Percentiles rank a stretch among this genome's conserved stretches.
Conservation (phyloP, 2,888 invertebrate genomes). For the Chalcosyrphus nemorum region DNA sequence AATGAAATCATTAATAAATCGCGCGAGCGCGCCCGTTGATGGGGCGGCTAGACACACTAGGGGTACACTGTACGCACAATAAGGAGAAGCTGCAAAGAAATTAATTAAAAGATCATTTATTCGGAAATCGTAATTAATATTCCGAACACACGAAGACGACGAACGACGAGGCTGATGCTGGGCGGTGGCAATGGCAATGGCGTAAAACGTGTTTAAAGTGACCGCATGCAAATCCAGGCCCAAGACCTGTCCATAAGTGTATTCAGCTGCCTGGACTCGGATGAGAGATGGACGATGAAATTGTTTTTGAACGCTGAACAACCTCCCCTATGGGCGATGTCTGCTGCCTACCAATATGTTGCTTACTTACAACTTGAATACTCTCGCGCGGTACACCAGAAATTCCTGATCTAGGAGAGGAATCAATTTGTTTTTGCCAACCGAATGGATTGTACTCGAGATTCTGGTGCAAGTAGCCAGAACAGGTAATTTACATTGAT, state of each 20-base stretch:
- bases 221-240: constrained; percentile 65
- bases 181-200: constrained; percentile 39
- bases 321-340: constrained; percentile 54
- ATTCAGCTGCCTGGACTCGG: constrained; percentile 65
- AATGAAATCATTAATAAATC: constrained; percentile 72
- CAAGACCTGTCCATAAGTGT: constrained; percentile 64
- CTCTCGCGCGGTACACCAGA: constrained; percentile 38
- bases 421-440: constrained; percentile 67
- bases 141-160: constrained; percentile 64
- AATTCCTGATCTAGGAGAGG: constrained; percentile 67
- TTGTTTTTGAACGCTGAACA: constrained; percentile 69
- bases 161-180: constrained; percentile 27
- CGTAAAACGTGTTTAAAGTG: constrained; percentile 64
- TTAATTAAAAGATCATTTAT: constrained; percentile 74
- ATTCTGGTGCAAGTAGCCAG: constrained; percentile 47
- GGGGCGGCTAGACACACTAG: constrained; percentile 26
- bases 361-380: neutral
- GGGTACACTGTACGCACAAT: constrained; percentile 22
- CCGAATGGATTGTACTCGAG: constrained; percentile 35
- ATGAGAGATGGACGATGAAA: constrained; percentile 72
- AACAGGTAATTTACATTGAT: constrained; percentile 71
- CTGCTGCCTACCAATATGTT: constrained; percentile 15
- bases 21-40: constrained; percentile 49
- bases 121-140: constrained; percentile 70
- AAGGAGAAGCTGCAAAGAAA: constrained; percentile 54